Evolutionary conservation across 2,797 vertebrate species (phyloP), one percentile per base, ranked within the genome.

Genomic region (Threskiornis aethiopicus): DNA sequence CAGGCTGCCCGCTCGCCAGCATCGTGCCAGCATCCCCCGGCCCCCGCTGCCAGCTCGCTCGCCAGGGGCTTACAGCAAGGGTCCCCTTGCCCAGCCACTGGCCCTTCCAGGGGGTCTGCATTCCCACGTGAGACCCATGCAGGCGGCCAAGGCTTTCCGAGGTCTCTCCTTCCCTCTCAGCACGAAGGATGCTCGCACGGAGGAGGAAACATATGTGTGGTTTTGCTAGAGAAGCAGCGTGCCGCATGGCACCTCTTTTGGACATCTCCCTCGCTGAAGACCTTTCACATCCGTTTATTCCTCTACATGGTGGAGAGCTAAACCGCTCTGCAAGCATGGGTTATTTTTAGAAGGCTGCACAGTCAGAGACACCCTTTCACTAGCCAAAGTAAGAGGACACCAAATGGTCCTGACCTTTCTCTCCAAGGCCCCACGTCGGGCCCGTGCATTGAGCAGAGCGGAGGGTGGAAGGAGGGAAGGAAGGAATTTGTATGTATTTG

Each of bases 391-490:
- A 94, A 96, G 96, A 88, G 84, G 93, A 97, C 84, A 97, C 95
- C 96, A 96, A 92, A 97, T 96, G 96, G 95, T 55, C 61, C 93
- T 97, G 97, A 97, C 94, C 95, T 97, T 97, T 96, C 76, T 78
- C 22, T 95, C 89, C 90, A 93, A 93, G 92, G 90, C 95, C 90
- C 81, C 94, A 75, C 81, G 87, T 86, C 0, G 86, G 73, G 95
- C 44, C 35, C 1, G 0, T 46, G 88, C 71, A 61, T 7, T 24
- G 81, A 78, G 88, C 51, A 28, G 71, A 82, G 88, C 1, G 0
- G 81, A 22, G 75, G 42, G 49, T 91, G 82, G 93, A 93, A 86
- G 95, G 58, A 79, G 91, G 78, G 39, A 15, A 92, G 90, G 90
- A 90, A 95, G 90, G 90, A 83, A 89, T 94, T 44, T 58, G 72